Conservation (phyloP, 1,140 invertebrate species). For the Calephelis virginiensis region DNA sequence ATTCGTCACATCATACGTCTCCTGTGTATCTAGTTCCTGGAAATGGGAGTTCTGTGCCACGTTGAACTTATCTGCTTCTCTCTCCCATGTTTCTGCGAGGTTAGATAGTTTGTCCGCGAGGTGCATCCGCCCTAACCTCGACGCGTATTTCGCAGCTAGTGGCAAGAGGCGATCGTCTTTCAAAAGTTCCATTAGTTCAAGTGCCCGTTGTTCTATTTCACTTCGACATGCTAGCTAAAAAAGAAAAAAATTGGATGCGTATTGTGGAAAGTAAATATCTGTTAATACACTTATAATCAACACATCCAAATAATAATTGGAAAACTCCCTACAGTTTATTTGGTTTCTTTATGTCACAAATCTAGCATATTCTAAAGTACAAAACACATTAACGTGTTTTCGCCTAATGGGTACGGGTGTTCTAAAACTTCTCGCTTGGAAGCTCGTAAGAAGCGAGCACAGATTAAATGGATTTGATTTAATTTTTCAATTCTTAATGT, state of each 20-base stretch:
- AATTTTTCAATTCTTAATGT: no score
- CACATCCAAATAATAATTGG: no score
- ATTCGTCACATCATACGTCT: conserved; percentile 65
- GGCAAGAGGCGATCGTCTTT: conserved; percentile 87
- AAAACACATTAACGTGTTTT: no score
- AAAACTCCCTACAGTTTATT: no score
- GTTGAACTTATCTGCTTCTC: conserved; percentile 48
- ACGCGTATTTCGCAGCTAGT: conserved; percentile 92
- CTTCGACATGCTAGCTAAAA: conserved; percentile 88
- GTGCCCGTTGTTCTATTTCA: conserved; percentile 90
- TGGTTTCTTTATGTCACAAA: no score
- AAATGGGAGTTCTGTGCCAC: conserved; percentile 52
- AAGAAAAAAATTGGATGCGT: conserved; percentile 19
- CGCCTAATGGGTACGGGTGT: no score
- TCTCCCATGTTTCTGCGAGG: conserved; percentile 56
- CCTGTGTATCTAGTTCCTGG: conserved; percentile 55
- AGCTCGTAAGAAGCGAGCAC: no score
- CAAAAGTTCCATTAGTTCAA: conserved; percentile 92
- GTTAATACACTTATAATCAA: no score
- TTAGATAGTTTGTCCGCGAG: conserved; percentile 86
- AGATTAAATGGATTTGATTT: no score
- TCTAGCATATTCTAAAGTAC: no score
- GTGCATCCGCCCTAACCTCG: conserved; percentile 85
- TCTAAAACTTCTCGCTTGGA: no score
- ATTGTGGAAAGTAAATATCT: no score